A percentile compares a stretch with the other conserved stretches of the same genome.
These are phyloP conservation scores for Nephila pilipes DNA, from an alignment of 1,140 invertebrate genomes.

Conservation along the genomic window DNA sequence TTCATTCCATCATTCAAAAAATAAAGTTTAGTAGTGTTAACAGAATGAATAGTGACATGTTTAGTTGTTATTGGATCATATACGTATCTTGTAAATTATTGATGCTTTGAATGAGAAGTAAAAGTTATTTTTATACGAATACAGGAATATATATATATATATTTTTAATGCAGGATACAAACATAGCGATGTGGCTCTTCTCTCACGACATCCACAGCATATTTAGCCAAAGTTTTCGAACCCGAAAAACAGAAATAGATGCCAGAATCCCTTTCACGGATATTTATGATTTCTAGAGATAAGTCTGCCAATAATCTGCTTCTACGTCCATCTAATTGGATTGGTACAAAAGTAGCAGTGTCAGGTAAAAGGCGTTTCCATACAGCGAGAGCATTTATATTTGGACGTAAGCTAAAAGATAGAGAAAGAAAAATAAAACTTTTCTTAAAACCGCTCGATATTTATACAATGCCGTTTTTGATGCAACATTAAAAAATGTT, in stretches of 20 bases:
- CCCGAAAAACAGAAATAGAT: constrained; percentile 46
- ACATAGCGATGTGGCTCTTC: constrained; percentile 71
- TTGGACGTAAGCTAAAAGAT: constrained; percentile 31
- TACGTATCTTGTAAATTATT: too few relatives aligned
- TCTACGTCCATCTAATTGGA: constrained; percentile 32
- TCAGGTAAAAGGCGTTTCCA: constrained; percentile 35
- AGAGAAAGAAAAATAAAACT: too few relatives aligned
- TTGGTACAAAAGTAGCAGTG: constrained; percentile 27
- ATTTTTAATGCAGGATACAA: background rate
- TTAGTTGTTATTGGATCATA: too few relatives aligned
- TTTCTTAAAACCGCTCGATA: background rate
- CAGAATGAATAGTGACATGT: too few relatives aligned
- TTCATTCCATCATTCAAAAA: too few relatives aligned
- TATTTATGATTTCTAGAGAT: constrained; percentile 46
- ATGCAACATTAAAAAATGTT: too few relatives aligned
- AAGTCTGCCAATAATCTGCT: constrained; percentile 25
- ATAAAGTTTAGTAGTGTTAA: too few relatives aligned
- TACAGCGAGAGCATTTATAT: background rate
- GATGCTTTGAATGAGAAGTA: too few relatives aligned
- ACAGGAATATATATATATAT: too few relatives aligned
- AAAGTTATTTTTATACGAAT: too few relatives aligned
- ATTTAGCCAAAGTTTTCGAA: constrained; percentile 32
- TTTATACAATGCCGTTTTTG: background rate
- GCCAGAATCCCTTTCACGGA: constrained; percentile 45
- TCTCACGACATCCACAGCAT: constrained; percentile 54